phyloP scores from a whole-genome alignment of 2,113 vertebrate species.

The Mustelus asterias region DNA sequence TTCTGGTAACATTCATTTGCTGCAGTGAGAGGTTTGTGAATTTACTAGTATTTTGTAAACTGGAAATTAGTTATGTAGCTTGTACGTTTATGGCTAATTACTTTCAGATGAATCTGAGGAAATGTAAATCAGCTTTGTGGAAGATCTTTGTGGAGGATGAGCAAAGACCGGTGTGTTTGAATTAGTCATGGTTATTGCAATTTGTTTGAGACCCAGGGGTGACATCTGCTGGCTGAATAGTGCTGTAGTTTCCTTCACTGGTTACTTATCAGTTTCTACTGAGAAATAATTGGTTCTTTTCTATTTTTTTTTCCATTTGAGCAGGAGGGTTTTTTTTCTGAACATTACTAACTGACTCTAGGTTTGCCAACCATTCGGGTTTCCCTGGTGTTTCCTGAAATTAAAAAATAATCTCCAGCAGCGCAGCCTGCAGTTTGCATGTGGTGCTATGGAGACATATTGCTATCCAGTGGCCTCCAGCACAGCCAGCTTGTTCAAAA shows the following conservation, averaged over 20 bases:
- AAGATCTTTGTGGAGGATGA: not conserved
- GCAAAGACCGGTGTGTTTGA: not conserved
- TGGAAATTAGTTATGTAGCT: not conserved
- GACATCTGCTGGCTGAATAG: slow-evolving; percentile 7
- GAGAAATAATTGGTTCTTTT: not conserved
- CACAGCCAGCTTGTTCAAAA: too few species aligned
- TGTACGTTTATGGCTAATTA: not conserved
- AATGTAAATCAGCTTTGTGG: not conserved
- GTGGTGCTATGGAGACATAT: too few species aligned
- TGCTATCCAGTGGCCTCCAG: too few species aligned
- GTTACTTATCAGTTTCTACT: not conserved
- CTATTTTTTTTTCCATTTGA: not conserved
- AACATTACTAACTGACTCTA: not conserved
- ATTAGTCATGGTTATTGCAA: not conserved
- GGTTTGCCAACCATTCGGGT: not conserved
- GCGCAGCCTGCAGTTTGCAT: too few species aligned
- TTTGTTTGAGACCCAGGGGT: not conserved
- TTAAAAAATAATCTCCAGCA: not conserved
- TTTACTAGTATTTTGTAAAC: not conserved
- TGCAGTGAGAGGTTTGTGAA: not conserved
- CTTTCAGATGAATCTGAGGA: not conserved
- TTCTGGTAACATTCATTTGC: not conserved
- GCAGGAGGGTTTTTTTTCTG: not conserved
- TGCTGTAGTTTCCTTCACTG: not conserved
- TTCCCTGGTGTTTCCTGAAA: not conserved